phyloP scores from a whole-genome alignment of 2,888 invertebrate species.

The Luffia ferchaultella region DNA sequence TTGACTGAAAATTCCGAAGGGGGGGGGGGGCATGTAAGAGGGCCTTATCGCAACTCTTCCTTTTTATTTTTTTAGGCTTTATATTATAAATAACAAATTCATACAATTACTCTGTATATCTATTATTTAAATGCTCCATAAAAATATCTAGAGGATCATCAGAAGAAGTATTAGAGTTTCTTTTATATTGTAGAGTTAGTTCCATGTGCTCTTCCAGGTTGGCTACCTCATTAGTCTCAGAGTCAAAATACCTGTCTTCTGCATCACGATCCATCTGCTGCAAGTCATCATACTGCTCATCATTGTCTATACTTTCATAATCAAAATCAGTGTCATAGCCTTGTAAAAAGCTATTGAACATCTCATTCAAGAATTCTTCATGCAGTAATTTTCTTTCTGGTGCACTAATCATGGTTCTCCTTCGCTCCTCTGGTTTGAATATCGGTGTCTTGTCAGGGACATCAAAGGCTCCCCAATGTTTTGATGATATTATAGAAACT shows the following conservation, averaged over 20 bases:
- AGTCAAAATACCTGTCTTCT: constrained; percentile 92
- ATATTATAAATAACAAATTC: too few species aligned
- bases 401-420: constrained; percentile 49
- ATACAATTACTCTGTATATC: constrained; percentile 25
- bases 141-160: constrained; percentile 78
- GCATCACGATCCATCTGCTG: constrained; percentile 73
- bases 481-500: constrained; percentile 13
- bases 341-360: constrained; percentile 85
- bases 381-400: constrained; percentile 72
- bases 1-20: too few species aligned
- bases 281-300: constrained; percentile 81
- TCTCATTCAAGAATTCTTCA: constrained; percentile 84
- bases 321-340: constrained; percentile 86
- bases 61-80: too few species aligned
- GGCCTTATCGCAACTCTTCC: too few species aligned
- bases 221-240: constrained; percentile 73
- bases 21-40: too few species aligned
- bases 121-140: constrained; percentile 68
- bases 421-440: constrained; percentile 31
- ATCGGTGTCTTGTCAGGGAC: constrained; percentile 35
- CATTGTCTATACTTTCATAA: constrained; percentile 81
- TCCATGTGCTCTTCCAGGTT: constrained; percentile 46
- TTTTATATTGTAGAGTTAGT: constrained; percentile 40
- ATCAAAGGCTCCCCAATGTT: constrained; percentile 65
- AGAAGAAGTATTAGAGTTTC: constrained; percentile 19